These are phyloP conservation scores for Clunio marinus DNA, from an alignment of 2,888 invertebrate species.

Conservation along the genomic window DNA sequence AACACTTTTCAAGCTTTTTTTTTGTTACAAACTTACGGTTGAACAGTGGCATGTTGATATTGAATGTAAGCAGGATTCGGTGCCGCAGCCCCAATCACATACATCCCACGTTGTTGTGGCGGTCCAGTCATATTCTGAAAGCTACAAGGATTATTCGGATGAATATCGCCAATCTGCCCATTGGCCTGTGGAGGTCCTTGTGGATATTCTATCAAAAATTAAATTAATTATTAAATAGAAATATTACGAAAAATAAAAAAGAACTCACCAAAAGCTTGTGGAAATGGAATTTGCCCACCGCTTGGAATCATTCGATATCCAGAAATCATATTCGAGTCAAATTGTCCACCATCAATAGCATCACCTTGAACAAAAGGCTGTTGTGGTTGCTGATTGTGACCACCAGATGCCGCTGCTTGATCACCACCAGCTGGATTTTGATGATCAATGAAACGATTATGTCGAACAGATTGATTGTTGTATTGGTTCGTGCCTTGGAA, in stretches of 20 bases:
- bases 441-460: slow-evolving; percentile 28
- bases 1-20: slow-evolving; percentile 18
- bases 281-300: slow-evolving; percentile 5
- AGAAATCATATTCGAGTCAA: slow-evolving; percentile 30
- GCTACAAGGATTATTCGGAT: slow-evolving; percentile 11
- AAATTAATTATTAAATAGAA: background rate
- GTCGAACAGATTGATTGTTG: slow-evolving; percentile 28
- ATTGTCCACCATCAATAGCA: slow-evolving; percentile 30
- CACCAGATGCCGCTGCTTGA: background rate
- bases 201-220: slow-evolving; percentile 19
- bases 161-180: slow-evolving; percentile 5
- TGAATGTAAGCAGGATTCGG: slow-evolving; percentile 28
- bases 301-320: slow-evolving; percentile 33
- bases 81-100: slow-evolving; percentile 8
- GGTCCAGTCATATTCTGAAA: slow-evolving; percentile 29
- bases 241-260: too few species aligned
- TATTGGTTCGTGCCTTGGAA: slow-evolving; percentile 29
- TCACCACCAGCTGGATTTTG: background rate
- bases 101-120: slow-evolving; percentile 11
- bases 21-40: slow-evolving; percentile 35
- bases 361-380: slow-evolving; percentile 18
- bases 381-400: slow-evolving; percentile 28
- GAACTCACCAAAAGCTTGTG: slow-evolving; percentile 26
- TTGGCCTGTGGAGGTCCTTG: slow-evolving; percentile 28
- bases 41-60: slow-evolving; percentile 29